Evolutionary conservation across 2,888 invertebrate species (phyloP).

Genomic region (Caprella mutica): DNA sequence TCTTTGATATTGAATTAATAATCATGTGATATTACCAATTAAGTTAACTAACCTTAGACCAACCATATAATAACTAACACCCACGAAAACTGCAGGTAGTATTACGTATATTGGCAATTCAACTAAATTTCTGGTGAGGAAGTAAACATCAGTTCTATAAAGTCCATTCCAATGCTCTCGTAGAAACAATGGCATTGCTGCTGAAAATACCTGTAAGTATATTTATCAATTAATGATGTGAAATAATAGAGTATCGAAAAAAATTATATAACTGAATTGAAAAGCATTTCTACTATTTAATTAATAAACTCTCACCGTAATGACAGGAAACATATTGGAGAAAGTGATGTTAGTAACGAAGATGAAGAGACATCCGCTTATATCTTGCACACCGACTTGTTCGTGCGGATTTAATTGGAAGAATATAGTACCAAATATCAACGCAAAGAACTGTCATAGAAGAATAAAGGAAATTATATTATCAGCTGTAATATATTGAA

Average conservation of each 20-base stretch:
- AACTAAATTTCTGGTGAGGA: conserved; percentile 75
- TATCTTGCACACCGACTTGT: conserved; percentile 53
- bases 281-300: neutral
- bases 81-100: conserved; percentile 68
- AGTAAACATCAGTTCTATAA: conserved; percentile 83
- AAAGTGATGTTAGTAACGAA: conserved; percentile 41
- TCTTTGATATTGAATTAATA: too few relatives aligned
- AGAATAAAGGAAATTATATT: neutral
- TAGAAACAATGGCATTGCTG: conserved; percentile 77
- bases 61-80: conserved; percentile 77
- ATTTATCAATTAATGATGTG: neutral
- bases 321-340: conserved; percentile 43
- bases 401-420: conserved; percentile 52
- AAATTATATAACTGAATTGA: neutral
- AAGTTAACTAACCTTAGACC: conserved; percentile 51
- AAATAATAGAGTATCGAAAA: neutral
- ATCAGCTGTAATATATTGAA: neutral
- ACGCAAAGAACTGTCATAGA: conserved; percentile 68
- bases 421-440: conserved; percentile 79
- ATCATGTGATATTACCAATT: neutral
- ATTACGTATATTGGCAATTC: conserved; percentile 76
- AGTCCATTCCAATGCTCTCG: conserved; percentile 80
- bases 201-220: conserved; percentile 67
- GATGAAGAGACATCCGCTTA: conserved; percentile 42
- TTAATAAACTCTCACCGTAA: conserved; percentile 41